Percentiles rank a stretch among this genome's conserved stretches.
phyloP scores from a whole-genome alignment of 2,888 invertebrate genomes.

The Antheraea yamamai region DNA sequence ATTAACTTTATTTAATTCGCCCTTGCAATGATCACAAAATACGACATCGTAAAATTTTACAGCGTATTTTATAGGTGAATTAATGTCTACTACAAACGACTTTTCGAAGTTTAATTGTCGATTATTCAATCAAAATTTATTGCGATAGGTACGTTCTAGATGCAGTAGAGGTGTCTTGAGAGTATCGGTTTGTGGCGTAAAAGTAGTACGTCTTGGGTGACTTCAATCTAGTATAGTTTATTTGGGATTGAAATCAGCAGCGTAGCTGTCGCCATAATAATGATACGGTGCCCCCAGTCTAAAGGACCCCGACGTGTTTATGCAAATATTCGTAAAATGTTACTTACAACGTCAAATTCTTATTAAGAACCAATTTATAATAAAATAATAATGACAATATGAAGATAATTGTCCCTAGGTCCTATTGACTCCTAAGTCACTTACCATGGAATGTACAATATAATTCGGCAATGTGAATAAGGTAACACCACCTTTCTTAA shows the following conservation, averaged over 20 bases:
- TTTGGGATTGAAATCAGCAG: background rate
- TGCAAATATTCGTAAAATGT: no score
- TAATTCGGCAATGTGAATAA: no score
- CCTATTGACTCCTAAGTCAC: no score
- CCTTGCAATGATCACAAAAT: background rate
- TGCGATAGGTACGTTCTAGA: background rate
- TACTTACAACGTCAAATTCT: no score
- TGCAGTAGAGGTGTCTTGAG: background rate
- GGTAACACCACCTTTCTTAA: no score
- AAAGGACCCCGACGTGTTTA: no score
- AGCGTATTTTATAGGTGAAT: background rate
- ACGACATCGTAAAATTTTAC: conserved; percentile 9
- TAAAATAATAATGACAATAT: no score
- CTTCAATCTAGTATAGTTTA: background rate
- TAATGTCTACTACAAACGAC: conserved; percentile 8
- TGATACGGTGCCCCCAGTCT: no score
- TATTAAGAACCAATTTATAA: no score
- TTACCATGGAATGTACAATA: no score
- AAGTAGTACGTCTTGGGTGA: background rate
- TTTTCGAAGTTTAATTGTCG: conserved; percentile 3
- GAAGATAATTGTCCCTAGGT: no score
- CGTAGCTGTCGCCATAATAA: background rate
- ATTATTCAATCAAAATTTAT: conserved; percentile 12
- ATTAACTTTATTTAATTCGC: background rate
- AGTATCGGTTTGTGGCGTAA: background rate